phyloP scores from a whole-genome alignment of 2,113 vertebrate genomes.

The Thinocorus orbignyianus region DNA sequence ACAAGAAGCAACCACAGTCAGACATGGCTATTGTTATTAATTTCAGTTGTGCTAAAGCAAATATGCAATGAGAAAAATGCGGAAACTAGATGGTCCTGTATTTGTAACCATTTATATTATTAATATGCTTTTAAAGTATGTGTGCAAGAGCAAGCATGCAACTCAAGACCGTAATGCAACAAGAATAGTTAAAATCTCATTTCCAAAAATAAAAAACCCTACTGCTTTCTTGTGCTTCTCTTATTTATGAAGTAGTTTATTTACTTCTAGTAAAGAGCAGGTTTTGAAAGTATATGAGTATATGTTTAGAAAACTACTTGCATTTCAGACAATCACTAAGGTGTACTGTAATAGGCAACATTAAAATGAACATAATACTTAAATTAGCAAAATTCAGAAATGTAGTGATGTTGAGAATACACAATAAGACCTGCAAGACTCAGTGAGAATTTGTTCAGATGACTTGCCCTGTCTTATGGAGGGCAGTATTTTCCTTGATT shows the following conservation, averaged over 20 bases:
- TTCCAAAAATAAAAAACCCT: background rate
- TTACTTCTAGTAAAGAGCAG: background rate
- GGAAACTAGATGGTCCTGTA: background rate
- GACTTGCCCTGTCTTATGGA: background rate
- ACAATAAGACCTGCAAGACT: background rate
- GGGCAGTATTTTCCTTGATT: background rate
- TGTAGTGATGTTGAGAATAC: background rate
- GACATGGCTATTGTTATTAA: background rate
- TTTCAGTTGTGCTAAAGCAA: background rate
- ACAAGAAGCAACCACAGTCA: background rate
- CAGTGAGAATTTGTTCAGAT: conserved; percentile 14
- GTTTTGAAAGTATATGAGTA: background rate
- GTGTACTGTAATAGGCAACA: background rate
- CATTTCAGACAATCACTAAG: background rate
- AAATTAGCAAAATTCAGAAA: conserved; percentile 45
- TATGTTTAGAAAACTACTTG: background rate
- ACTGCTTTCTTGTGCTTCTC: background rate
- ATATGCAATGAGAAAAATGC: background rate
- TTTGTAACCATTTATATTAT: background rate
- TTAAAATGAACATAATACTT: conserved; percentile 25
- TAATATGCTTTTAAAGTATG: background rate
- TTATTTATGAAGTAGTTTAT: background rate
- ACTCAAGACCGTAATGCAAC: background rate
- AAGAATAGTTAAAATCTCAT: background rate
- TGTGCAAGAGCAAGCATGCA: background rate